Evolutionary conservation across 2,888 invertebrate species (phyloP), one percentile per base, ranked within the genome.

Genomic region (Allacma fusca): DNA sequence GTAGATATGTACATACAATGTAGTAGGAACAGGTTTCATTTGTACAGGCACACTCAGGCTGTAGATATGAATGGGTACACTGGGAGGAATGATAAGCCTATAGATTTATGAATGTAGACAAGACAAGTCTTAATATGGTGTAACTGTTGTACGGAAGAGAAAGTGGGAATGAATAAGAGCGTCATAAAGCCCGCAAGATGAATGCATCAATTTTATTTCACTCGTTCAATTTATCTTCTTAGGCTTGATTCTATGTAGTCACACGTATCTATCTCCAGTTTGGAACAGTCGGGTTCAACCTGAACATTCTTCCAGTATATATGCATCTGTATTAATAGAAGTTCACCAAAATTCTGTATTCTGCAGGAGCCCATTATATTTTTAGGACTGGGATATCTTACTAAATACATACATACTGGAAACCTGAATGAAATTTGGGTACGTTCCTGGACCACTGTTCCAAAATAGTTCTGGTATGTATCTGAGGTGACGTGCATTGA

Each of bases 201-300:
- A 50, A 50, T 50, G 50, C 50, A 50, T 50, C 50, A 50, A 50
- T 50, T 50, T 50, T 50, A 50, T 50, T 50, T 50, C n/a, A 5
- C 50, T 50, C 50, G 7, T 19, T 19, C 50, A 50, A 50, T 50
- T 50, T 50, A 50, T 50, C 50, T 50, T 50, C n/a, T 16, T 13
- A 34, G 9, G 50, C 50, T 13, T 50, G 50, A 50, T 7, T 34
- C 34, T 9, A 34, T 9, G 9, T 9, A 34, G 34, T 34, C 34
- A 34, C 34, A 34, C 9, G 34, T 34, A 34, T 34, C 34, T 34
- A 9, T n/a, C n/a, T n/a, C n/a, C n/a, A n/a, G n/a, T n/a, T n/a
- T n/a, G n/a, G n/a, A n/a, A n/a, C n/a, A n/a, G n/a, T n/a, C n/a
- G n/a, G n/a, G n/a, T n/a, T n/a, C n/a, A n/a, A n/a, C n/a, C n/a